Evolutionary conservation across 2,888 invertebrate genomes (phyloP).

Genomic region (Drosophila kambysellisi): DNA sequence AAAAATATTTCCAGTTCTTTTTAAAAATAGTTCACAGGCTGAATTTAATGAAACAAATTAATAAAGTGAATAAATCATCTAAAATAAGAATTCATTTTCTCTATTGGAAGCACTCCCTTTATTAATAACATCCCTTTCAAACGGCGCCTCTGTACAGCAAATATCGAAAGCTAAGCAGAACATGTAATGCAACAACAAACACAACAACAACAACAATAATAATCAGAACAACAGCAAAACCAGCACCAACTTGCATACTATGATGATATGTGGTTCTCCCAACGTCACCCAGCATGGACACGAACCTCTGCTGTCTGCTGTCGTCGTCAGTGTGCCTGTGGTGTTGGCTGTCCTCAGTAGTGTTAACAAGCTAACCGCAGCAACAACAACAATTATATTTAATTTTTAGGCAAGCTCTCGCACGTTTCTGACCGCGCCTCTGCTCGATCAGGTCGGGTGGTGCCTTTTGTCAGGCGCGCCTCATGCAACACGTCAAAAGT

Average conservation of each 20-base stretch:
- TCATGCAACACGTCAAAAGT: constrained; percentile 78
- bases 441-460: constrained; percentile 23
- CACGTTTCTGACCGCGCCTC: constrained; percentile 56
- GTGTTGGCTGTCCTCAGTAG: constrained; percentile 49
- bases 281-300: constrained; percentile 39
- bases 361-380: constrained; percentile 62
- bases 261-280: constrained; percentile 64
- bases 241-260: constrained; percentile 29
- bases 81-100: neutral
- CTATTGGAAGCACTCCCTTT: neutral
- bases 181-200: constrained; percentile 41
- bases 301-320: constrained; percentile 43
- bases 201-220: constrained; percentile 13
- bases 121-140: neutral
- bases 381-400: constrained; percentile 73
- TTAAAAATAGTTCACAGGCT: neutral
- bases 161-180: constrained; percentile 25
- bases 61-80: neutral
- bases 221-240: constrained; percentile 10
- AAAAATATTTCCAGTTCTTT: neutral
- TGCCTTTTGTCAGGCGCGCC: constrained; percentile 62
- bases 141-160: constrained; percentile 18
- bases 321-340: constrained; percentile 44
- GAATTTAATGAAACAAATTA: neutral
- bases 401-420: constrained; percentile 74